Base-by-base conservation (phyloP, 2,113 vertebrate species). In the Lepisosteus oculatus region DNA sequence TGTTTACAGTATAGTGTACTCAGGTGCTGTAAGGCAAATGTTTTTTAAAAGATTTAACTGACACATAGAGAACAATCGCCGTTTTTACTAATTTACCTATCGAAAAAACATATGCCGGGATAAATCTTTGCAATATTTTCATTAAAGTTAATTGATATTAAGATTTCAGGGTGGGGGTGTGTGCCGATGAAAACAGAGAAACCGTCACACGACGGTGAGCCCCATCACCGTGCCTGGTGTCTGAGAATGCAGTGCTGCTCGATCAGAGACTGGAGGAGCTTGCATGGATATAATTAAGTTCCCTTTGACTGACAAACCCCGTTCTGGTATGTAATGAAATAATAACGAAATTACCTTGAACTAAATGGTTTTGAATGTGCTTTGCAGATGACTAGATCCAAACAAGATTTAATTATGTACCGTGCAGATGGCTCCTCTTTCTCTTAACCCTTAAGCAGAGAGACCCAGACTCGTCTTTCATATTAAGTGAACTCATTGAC, bases 301-400 rank as follows among this genome's bases (percentile, higher is more conserved):
- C 15, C 62, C 42, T 41, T 64, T 64, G 62, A 64, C 62, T 64
- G 42, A 64, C 42, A 59, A 59, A 59, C 11, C 56, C 15, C 6
- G 8, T 64, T 64, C 42, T 41, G 62, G 17, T 64, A 64, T 64
- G 17, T 64, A 64, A 41, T 64, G 8, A 41, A 43, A 64, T 64
- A 64, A 64, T 29, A 64, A 64, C 3, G 6, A 64, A 64, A 64
- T 64, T 64, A 41, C 15, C 17, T 64, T 64, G 62, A 64, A 64
- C 62, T 15, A 64, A 64, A 64, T 64, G 15, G 8, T 64, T 64
- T 64, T 64, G 17, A 64, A 64, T 43, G 42, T 59, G 56, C 56
- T 59, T 6, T 3, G 56, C 56, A 59, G 56, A 59, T 59, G 56
- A 59, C 56, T 59, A 59, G 56, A 59, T 59, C 56, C 56, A 59